Evolutionary conservation across 2,113 vertebrate species (phyloP).

Genomic region (Scophthalmus maximus): DNA sequence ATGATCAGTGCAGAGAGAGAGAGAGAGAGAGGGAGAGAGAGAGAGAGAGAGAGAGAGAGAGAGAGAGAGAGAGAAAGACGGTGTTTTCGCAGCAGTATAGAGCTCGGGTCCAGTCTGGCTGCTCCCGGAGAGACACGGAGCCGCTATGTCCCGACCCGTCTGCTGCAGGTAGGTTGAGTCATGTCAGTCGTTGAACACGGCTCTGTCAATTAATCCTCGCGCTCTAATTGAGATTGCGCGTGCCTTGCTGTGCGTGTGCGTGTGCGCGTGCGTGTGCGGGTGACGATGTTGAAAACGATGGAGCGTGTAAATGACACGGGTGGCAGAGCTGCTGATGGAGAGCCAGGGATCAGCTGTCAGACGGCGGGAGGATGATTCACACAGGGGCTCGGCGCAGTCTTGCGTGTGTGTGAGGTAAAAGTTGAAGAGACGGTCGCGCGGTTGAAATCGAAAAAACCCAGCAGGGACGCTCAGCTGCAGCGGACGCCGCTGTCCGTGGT

Average conservation of each 20-base stretch:
- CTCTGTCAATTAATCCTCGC: no score
- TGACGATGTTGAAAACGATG: slow-evolving; percentile 34
- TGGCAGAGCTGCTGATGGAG: neutral
- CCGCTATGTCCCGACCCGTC: slow-evolving; percentile 62
- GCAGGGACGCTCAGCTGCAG: no score
- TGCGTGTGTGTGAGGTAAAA: slow-evolving; percentile 29
- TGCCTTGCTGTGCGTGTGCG: neutral
- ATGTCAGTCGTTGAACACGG: slow-evolving; percentile 3
- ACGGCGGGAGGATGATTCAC: neutral
- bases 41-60: slow-evolving; percentile 14
- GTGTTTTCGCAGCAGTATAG: slow-evolving; percentile 34
- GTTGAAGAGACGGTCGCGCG: slow-evolving; percentile 41
- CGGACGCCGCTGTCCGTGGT: slow-evolving; percentile 72
- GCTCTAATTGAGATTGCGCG: no score
- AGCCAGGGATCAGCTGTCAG: no score
- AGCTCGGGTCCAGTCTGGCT: slow-evolving; percentile 73
- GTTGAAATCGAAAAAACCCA: neutral
- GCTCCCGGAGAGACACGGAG: slow-evolving; percentile 68
- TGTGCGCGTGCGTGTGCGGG: slow-evolving; percentile 31
- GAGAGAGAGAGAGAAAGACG: slow-evolving; percentile 25
- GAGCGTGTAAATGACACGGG: slow-evolving; percentile 40
- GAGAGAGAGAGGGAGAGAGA: slow-evolving; percentile 14
- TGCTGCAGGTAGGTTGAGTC: slow-evolving; percentile 82
- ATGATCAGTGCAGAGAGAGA: slow-evolving; percentile 75
- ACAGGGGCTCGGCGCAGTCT: neutral